phyloP scores from a whole-genome alignment of 2,113 vertebrate species.

The Muscicapa adusta region DNA sequence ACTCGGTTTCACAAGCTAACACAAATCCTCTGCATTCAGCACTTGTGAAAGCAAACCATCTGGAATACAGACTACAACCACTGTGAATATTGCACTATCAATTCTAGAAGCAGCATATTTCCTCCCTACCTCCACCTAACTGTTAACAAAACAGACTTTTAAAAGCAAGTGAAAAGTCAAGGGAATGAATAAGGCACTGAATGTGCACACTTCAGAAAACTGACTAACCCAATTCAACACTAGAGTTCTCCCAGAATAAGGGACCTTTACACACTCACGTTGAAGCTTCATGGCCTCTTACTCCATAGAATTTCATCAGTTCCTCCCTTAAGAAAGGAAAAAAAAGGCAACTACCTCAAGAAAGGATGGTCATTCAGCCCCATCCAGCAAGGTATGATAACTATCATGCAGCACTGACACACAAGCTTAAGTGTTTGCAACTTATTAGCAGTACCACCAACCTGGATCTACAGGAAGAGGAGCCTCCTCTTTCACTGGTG shows the following conservation, averaged over 20 bases:
- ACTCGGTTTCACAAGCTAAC: neutral
- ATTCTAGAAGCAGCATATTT: neutral
- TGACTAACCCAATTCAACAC: neutral
- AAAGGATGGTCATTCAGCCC: neutral
- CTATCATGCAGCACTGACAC: neutral
- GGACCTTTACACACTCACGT: neutral
- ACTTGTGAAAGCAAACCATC: neutral
- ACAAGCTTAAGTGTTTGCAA: neutral
- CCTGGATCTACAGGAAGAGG: slow-evolving; percentile 68
- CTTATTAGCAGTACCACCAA: slow-evolving; percentile 12
- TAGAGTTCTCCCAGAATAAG: neutral
- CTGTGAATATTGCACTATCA: neutral
- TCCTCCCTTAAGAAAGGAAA: neutral
- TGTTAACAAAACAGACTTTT: neutral
- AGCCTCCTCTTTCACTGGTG: slow-evolving; percentile 70
- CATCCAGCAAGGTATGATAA: neutral
- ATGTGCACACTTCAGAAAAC: neutral
- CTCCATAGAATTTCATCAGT: neutral
- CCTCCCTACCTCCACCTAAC: neutral
- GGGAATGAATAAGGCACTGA: neutral
- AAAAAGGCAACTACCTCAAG: neutral
- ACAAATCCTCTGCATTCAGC: neutral
- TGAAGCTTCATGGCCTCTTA: neutral
- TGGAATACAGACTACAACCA: neutral
- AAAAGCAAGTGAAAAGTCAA: neutral